Evolutionary conservation across 2,888 invertebrate species (phyloP).

Genomic region (Homarus gammarus): DNA sequence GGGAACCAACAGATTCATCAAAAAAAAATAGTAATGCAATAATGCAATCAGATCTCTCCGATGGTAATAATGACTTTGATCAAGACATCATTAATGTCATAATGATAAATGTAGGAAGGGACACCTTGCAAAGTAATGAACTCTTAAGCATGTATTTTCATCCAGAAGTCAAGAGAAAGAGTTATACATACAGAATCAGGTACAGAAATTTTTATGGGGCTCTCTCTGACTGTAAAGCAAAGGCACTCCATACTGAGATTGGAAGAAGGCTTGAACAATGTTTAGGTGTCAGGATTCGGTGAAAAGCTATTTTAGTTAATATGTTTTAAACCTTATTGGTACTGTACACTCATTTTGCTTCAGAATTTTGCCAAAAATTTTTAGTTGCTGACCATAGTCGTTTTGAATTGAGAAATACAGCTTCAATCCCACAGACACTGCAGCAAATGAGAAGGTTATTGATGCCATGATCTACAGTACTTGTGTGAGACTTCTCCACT

Average conservation of each 20-base stretch:
- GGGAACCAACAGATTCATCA: conserved; percentile 27
- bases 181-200: conserved; percentile 55
- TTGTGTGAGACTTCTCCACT: too few relatives aligned
- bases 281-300: conserved; percentile 57
- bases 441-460: too few relatives aligned
- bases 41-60: too few relatives aligned
- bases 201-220: conserved; percentile 51
- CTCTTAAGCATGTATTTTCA: conserved; percentile 28
- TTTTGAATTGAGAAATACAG: too few relatives aligned
- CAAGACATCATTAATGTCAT: conserved; percentile 21
- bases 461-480: too few relatives aligned
- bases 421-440: too few relatives aligned
- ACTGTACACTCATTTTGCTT: too few relatives aligned
- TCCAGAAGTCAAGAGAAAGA: conserved; percentile 15
- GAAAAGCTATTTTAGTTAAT: too few relatives aligned
- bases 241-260: conserved; percentile 48
- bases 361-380: too few relatives aligned
- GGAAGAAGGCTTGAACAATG: conserved; percentile 38
- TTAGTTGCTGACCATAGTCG: too few relatives aligned
- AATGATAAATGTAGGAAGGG: conserved; percentile 47
- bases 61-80: neutral
- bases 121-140: conserved; percentile 7
- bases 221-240: conserved; percentile 47
- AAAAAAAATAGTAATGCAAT: neutral
- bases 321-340: too few relatives aligned